Evolutionary conservation across 2,888 invertebrate genomes (phyloP), one percentile per base, ranked within the genome.

Genomic region (Ctenicera cuprea): DNA sequence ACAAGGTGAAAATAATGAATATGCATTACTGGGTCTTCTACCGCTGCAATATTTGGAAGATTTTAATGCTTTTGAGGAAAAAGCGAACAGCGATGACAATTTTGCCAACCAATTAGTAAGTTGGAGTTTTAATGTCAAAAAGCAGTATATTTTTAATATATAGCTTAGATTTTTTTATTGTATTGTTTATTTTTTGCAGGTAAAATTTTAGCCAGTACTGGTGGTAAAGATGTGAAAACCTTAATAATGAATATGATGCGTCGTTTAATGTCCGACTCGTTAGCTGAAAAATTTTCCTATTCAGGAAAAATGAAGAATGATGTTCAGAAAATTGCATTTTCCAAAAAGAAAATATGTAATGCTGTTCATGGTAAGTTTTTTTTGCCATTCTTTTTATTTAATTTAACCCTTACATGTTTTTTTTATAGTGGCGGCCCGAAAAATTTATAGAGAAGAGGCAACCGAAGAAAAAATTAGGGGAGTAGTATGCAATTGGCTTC

Each of bases 281-380:
- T 61, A n/a, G 38, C 61, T 1, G 61, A 61, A n/a, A 1, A 61
- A 61, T 61, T 64, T 48, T 64, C 64, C 0, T 64, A 64, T 64
- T 48, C 45, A 1, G 64, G 64, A 1, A 64, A 64, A 64, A n/a
- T 33, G 14, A 30, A n/a, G 33, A 64, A 26, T 12, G 64, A 48
- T 0, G 4, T 16, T 3, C 12, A 64, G 12, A 64, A 64, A 48
- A 64, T 64, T 64, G 30, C 41, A 12, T 64, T 64, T 64, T 5
- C 14, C 14, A 20, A 33, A 14, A 64, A 30, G 26, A 30, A 48
- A 48, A 30, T 48, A 16, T 64, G 64, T n/a, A 2, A 22, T 48
- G 14, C 80, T 18, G 68, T 64, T 38, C 70, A 78, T 43, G 57
- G 57, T 57, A 57, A 14, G 33, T 37, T 26, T 48, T 14, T 41